Percentiles rank a stretch among this genome's conserved stretches.
These are phyloP conservation scores for Tetraodon nigroviridis DNA, from an alignment of 2,113 vertebrate genomes.

Conservation along the genomic window DNA sequence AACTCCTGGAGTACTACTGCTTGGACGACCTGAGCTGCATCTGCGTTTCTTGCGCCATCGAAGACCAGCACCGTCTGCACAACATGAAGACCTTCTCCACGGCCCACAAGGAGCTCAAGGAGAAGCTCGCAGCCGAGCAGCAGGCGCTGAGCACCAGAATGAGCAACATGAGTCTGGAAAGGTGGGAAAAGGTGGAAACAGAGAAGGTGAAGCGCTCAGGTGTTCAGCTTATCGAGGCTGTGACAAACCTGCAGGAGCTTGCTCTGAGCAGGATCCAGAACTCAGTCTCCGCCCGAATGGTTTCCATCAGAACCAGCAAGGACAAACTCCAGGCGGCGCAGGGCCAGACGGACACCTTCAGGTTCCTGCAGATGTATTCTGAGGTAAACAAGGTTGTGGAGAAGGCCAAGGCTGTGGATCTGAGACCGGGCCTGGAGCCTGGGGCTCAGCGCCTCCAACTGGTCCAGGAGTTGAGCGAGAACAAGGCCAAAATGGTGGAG, in stretches of 20 bases:
- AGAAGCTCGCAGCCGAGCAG: conserved; percentile 44
- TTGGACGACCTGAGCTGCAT: conserved; percentile 41
- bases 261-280: conserved; percentile 42
- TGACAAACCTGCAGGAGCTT: conserved; percentile 38
- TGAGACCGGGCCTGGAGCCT: conserved; percentile 44
- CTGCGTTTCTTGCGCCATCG: conserved; percentile 60
- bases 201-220: conserved; percentile 22
- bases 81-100: conserved; percentile 61
- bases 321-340: conserved; percentile 47
- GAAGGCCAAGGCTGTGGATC: conserved; percentile 51
- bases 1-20: conserved; percentile 72
- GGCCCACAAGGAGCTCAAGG: conserved; percentile 55
- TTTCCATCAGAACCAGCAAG: conserved; percentile 38
- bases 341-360: conserved; percentile 50
- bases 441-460: conserved; percentile 30
- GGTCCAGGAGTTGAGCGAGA: conserved; percentile 32
- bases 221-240: conserved; percentile 47
- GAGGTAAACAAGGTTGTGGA: conserved; percentile 52
- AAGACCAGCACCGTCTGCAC: conserved; percentile 61
- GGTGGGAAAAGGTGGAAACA: conserved; percentile 48
- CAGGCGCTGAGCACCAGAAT: conserved; percentile 23
- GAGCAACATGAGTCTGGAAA: conserved; percentile 34
- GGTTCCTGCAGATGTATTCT: conserved; percentile 59
- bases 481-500: conserved; percentile 16
- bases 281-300: conserved; percentile 55